Conservation (phyloP, 2,888 invertebrate species). For the Mamestra brassicae region DNA sequence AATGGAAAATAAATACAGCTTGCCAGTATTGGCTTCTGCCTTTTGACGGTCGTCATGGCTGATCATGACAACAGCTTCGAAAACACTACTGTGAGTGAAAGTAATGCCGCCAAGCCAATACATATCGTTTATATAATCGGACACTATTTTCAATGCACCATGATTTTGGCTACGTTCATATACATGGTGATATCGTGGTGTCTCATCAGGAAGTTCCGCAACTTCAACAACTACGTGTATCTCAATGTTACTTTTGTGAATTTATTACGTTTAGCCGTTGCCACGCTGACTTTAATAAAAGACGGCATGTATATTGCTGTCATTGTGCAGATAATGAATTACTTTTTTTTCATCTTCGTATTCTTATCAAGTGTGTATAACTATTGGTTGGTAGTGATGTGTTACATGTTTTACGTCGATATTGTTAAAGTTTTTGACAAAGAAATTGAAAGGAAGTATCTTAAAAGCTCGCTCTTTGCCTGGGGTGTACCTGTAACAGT, state of each 20-base stretch:
- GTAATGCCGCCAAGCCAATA: not conserved
- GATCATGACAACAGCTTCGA: not conserved
- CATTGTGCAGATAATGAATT: not conserved
- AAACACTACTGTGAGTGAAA: not conserved
- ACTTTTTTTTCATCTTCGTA: not conserved
- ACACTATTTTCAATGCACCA: constrained; percentile 25
- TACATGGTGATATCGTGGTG: constrained; percentile 31
- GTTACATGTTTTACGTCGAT: constrained; percentile 46
- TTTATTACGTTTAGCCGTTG: constrained; percentile 7
- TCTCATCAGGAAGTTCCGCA: constrained; percentile 23
- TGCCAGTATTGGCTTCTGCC: not conserved
- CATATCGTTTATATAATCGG: not conserved
- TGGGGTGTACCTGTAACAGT: constrained; percentile 28
- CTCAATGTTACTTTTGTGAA: constrained; percentile 23
- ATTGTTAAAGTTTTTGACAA: constrained; percentile 40
- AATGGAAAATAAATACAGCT: not conserved
- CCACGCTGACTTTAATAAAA: not conserved
- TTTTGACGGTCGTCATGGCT: not conserved
- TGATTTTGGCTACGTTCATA: constrained; percentile 5
- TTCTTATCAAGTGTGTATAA: constrained; percentile 2
- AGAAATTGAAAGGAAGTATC: constrained; percentile 26
- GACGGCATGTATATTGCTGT: not conserved
- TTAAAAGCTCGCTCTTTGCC: constrained; percentile 38
- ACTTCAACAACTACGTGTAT: constrained; percentile 44
- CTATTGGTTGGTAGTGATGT: constrained; percentile 41